A percentile compares a stretch with the other conserved stretches of the same genome.
Conservation (phyloP, 2,888 invertebrate genomes). For the Diarsia brunnea region DNA sequence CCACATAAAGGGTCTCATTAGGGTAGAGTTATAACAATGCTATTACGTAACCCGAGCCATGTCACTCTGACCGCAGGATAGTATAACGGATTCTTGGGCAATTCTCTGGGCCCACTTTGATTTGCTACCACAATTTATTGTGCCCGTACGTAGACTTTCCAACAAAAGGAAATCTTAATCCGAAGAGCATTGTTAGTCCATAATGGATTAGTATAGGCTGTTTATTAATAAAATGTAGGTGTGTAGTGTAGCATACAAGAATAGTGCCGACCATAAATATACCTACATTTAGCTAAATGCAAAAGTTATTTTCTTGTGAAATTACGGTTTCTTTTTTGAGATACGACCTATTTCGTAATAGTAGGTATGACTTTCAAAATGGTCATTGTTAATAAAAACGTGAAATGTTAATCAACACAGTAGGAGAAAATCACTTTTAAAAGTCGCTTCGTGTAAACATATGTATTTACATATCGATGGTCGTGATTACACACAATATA, state of each 20-base stretch:
- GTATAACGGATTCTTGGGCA: conserved; percentile 74
- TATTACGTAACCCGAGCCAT: conserved; percentile 71
- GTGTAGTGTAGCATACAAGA: not conserved
- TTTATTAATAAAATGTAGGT: conserved; percentile 48
- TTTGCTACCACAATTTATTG: conserved; percentile 72
- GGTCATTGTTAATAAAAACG: too few relatives aligned
- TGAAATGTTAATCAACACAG: too few relatives aligned
- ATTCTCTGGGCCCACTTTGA: conserved; percentile 71
- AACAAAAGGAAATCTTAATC: conserved; percentile 62
- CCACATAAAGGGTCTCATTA: conserved; percentile 68
- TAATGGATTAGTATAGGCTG: conserved; percentile 54
- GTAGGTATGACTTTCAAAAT: too few relatives aligned
- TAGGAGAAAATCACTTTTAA: too few relatives aligned
- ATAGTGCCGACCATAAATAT: too few relatives aligned
- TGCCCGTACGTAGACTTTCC: conserved; percentile 55
- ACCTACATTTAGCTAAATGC: too few relatives aligned
- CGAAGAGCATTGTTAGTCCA: conserved; percentile 49
- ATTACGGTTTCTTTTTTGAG: too few relatives aligned
- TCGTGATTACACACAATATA: not conserved
- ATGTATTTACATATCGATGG: too few relatives aligned
- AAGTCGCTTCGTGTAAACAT: too few relatives aligned
- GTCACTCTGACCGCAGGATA: conserved; percentile 72
- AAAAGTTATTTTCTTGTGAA: too few relatives aligned
- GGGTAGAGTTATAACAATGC: conserved; percentile 71
- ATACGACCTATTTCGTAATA: too few relatives aligned